Conservation (phyloP, 92 coral and sea anemone species). For the Hydrozoanthus gracilis region DNA sequence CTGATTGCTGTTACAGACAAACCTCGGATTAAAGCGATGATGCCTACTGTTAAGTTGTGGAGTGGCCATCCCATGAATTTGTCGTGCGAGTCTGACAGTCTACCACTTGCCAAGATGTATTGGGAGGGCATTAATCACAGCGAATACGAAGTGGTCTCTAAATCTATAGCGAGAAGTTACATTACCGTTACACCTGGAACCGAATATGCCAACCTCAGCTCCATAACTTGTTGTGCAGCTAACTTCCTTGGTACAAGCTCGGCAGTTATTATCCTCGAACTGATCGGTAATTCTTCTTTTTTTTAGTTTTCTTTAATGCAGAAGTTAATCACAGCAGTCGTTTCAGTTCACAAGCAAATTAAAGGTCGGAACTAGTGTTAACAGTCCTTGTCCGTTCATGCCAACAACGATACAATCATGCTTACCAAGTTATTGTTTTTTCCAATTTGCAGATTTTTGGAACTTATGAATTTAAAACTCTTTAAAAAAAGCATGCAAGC, state of each 20-base stretch:
- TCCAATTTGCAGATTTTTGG: no score
- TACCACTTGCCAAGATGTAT: not conserved
- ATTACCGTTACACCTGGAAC: not conserved
- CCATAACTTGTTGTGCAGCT: not conserved
- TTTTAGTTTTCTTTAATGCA: no score
- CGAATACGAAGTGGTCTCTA: not conserved
- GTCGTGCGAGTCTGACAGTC: not conserved
- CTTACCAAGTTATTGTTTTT: no score
- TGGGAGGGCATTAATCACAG: not conserved
- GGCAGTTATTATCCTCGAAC: not conserved
- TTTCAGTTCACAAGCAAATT: no score
- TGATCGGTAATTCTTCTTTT: not conserved
- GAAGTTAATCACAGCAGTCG: no score
- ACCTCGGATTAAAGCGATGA: not conserved
- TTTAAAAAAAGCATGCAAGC: no score
- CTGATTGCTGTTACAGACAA: not conserved
- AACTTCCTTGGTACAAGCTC: constrained; percentile 13
- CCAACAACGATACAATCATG: no score
- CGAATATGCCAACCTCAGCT: not conserved
- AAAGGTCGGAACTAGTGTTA: no score
- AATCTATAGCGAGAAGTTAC: not conserved
- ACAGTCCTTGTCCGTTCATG: no score
- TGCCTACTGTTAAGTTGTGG: not conserved
- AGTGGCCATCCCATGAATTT: not conserved
- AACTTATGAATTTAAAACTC: no score